Conservation (phyloP, 2,888 invertebrate species). For the Chouioia cunea region DNA sequence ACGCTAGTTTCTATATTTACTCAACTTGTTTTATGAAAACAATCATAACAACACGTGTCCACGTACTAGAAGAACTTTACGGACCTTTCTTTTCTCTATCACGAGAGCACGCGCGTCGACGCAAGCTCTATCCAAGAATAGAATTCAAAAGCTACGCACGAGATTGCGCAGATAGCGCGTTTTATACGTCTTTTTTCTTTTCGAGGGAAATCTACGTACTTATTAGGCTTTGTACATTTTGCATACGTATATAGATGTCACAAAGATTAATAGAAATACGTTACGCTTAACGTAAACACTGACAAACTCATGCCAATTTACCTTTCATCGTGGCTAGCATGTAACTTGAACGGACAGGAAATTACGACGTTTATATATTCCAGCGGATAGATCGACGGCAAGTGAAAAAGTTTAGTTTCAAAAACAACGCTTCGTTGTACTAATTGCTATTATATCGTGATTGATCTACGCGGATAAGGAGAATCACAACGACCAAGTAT, state of each 20-base stretch:
- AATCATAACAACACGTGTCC: neutral
- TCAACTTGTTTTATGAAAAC: neutral
- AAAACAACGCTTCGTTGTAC: too few species aligned
- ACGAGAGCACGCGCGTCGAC: neutral
- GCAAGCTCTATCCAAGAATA: slow-evolving; percentile 2
- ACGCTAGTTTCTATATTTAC: neutral
- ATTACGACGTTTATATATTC: too few species aligned
- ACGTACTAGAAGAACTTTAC: too few species aligned
- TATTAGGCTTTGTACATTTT: slow-evolving; percentile 6
- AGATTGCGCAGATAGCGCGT: neutral
- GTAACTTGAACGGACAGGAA: neutral
- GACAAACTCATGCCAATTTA: too few species aligned
- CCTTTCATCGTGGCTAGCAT: neutral
- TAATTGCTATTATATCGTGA: too few species aligned
- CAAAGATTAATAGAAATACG: neutral
- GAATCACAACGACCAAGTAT: too few species aligned
- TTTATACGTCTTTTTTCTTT: neutral
- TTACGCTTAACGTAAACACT: slow-evolving; percentile 16
- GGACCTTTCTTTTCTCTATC: too few species aligned
- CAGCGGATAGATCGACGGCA: too few species aligned
- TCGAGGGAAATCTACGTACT: slow-evolving; percentile 12
- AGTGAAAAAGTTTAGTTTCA: too few species aligned
- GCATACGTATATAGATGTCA: slow-evolving; percentile 22
- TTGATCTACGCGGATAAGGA: too few species aligned
- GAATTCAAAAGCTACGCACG: slow-evolving; percentile 24